A percentile compares a stretch with the other conserved stretches of the same genome.
These are phyloP conservation scores for Thyatira batis DNA, from an alignment of 2,888 invertebrate genomes.

Conservation along the genomic window DNA sequence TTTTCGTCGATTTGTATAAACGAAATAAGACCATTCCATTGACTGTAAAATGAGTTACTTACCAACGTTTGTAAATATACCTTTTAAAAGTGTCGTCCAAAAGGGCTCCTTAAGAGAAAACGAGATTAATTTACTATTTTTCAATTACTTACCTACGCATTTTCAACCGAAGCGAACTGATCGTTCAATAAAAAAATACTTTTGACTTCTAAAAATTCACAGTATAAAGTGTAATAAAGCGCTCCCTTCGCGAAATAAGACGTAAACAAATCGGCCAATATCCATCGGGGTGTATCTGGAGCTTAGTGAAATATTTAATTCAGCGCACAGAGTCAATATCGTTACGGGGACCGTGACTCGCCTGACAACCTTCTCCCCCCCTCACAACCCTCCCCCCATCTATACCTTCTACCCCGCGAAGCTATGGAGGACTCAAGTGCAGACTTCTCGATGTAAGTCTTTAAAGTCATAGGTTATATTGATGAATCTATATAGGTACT, in stretches of 20 bases:
- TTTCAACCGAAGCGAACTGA: too few species aligned
- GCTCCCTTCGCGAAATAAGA: conserved; percentile 20
- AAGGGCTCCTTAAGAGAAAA: too few species aligned
- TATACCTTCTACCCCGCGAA: background rate
- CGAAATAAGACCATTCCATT: too few species aligned
- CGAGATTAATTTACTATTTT: too few species aligned
- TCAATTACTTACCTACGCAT: too few species aligned
- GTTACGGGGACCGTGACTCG: conserved; percentile 8
- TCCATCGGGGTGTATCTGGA: conserved; percentile 8
- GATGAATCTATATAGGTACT: too few species aligned
- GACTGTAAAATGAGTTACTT: too few species aligned
- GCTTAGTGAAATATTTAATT: conserved; percentile 38
- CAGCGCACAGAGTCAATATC: conserved; percentile 40
- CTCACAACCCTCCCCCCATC: too few species aligned
- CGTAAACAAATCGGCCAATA: conserved; percentile 26
- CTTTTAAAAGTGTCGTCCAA: too few species aligned
- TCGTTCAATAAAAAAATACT: background rate
- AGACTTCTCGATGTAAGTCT: background rate
- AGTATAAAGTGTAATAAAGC: conserved; percentile 8
- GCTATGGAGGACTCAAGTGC: background rate
- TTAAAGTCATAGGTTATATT: too few species aligned
- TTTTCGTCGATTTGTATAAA: too few species aligned
- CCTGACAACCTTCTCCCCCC: background rate
- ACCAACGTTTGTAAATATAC: too few species aligned
- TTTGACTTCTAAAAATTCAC: background rate